Evolutionary conservation across 2,888 invertebrate genomes (phyloP).

Genomic region (Mantis religiosa): DNA sequence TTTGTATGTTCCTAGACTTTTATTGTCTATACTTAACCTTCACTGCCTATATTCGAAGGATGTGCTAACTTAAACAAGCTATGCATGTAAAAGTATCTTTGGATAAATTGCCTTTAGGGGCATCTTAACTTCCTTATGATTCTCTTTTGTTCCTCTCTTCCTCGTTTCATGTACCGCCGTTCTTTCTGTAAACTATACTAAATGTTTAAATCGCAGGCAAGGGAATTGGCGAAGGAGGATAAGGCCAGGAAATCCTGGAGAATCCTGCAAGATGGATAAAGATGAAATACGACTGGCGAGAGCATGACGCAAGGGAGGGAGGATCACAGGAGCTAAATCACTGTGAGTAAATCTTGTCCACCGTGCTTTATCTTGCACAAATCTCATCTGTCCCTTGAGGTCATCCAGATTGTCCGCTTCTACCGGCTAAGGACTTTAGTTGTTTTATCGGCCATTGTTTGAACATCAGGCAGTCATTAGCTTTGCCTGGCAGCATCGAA

Average conservation of each 20-base stretch:
- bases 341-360: background rate
- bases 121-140: background rate
- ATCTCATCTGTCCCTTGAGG: background rate
- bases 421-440: background rate
- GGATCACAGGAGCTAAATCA: background rate
- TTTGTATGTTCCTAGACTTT: too few relatives aligned
- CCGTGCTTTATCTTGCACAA: background rate
- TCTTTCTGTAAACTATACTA: background rate
- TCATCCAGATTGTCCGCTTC: background rate
- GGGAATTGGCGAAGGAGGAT: background rate
- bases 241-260: background rate
- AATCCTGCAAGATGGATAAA: background rate
- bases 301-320: background rate
- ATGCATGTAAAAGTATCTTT: too few relatives aligned
- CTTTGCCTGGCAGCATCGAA: too few relatives aligned
- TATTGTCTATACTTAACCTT: too few relatives aligned
- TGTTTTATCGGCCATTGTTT: background rate
- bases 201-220: background rate
- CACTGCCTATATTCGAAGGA: too few relatives aligned
- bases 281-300: background rate
- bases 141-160: background rate
- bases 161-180: background rate
- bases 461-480: background rate
- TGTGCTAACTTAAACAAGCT: too few relatives aligned
- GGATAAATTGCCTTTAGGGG: too few relatives aligned